Percentiles rank a stretch among this genome's conserved stretches.
phyloP scores from a whole-genome alignment of 2,797 vertebrate genomes.

The Ispidina lecontei region DNA sequence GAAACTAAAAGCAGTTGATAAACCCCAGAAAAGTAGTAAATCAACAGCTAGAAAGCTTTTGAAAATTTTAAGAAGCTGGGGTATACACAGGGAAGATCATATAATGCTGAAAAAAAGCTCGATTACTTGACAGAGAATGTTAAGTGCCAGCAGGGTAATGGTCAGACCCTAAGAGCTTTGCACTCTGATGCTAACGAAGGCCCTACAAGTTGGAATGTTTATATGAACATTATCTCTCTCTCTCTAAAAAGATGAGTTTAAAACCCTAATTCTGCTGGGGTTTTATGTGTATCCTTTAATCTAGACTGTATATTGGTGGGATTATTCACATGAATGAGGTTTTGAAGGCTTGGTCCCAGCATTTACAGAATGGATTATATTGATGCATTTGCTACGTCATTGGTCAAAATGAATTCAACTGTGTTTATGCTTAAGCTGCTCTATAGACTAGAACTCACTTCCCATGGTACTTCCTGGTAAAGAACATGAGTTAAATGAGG shows the following conservation, averaged over 20 bases:
- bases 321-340: background rate
- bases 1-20: conserved; percentile 66
- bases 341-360: background rate
- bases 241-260: background rate
- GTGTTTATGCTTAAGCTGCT: background rate
- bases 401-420: background rate
- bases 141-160: background rate
- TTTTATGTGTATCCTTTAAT: conserved; percentile 33
- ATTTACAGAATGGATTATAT: background rate
- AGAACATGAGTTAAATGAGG: background rate
- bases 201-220: background rate
- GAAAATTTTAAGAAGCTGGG: conserved; percentile 11
- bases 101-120: background rate
- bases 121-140: background rate
- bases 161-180: background rate
- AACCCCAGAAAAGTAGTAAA: conserved; percentile 61
- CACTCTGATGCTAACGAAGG: background rate
- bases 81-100: background rate
- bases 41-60: conserved; percentile 34
- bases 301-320: background rate
- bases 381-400: background rate
- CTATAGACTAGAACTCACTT: background rate
- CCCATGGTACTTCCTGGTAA: background rate
- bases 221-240: background rate
- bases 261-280: background rate